Percentiles rank a stretch among this genome's conserved stretches.
Evolutionary conservation across 2,797 vertebrate genomes (phyloP).

Genomic region (Anguilla anguilla): DNA sequence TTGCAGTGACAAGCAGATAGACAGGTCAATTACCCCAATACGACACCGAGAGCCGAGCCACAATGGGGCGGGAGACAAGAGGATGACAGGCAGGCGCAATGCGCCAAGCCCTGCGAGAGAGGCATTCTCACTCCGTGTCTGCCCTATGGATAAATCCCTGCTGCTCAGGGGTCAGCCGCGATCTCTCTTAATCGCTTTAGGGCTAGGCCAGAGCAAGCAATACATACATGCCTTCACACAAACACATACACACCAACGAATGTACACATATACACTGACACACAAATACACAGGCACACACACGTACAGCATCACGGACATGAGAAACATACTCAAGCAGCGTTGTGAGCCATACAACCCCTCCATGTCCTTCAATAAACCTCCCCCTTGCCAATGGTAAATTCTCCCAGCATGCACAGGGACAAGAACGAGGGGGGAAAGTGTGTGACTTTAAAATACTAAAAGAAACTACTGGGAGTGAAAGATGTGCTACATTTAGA

Average conservation of each 20-base stretch:
- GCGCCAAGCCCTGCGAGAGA: slow-evolving; percentile 7
- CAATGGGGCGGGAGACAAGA: slow-evolving; percentile 45
- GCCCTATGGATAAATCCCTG: slow-evolving; percentile 50
- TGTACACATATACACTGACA: background rate
- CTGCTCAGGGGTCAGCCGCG: slow-evolving; percentile 53
- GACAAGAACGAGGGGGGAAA: slow-evolving; percentile 44
- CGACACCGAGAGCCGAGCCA: slow-evolving; percentile 53
- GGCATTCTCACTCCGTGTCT: slow-evolving; percentile 52
- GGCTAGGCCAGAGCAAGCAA: slow-evolving; percentile 38
- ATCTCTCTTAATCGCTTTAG: slow-evolving; percentile 56
- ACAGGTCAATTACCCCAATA: slow-evolving; percentile 66
- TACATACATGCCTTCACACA: slow-evolving; percentile 7
- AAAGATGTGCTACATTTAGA: background rate
- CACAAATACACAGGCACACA: background rate
- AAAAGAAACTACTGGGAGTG: background rate
- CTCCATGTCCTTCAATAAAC: slow-evolving; percentile 47
- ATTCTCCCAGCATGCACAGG: slow-evolving; percentile 50
- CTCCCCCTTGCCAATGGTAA: slow-evolving; percentile 31
- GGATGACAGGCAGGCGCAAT: slow-evolving; percentile 48
- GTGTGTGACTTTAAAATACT: background rate
- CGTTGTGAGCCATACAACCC: slow-evolving; percentile 42
- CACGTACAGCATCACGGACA: slow-evolving; percentile 6
- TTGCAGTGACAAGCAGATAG: slow-evolving; percentile 50
- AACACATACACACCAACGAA: background rate
- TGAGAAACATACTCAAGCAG: slow-evolving; percentile 49